Conservation (phyloP, 2,113 vertebrate species). For the Ochotona princeps region DNA sequence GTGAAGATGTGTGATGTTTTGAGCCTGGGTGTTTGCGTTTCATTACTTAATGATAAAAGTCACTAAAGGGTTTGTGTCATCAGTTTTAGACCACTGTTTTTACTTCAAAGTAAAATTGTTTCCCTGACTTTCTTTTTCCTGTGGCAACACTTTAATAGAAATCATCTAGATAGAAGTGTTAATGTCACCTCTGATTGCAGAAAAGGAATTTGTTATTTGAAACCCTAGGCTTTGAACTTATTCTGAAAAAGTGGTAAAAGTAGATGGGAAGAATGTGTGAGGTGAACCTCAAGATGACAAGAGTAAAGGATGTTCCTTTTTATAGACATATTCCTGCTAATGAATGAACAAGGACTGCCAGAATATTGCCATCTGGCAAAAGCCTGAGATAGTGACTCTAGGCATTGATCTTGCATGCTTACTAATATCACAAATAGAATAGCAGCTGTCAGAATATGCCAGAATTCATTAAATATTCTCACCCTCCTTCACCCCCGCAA, state of each 20-base stretch:
- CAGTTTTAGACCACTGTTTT: conserved; percentile 32
- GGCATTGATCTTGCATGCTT: background rate
- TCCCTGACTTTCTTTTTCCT: conserved; percentile 14
- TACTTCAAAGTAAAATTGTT: conserved; percentile 56
- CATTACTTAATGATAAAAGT: conserved; percentile 47
- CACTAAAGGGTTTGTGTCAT: conserved; percentile 31
- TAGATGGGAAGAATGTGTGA: background rate
- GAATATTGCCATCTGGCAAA: background rate
- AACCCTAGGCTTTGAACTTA: conserved; percentile 36
- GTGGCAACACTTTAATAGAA: conserved; percentile 35
- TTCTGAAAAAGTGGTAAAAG: conserved; percentile 29
- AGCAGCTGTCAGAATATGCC: background rate
- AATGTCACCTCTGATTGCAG: background rate
- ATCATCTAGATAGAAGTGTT: conserved; percentile 39
- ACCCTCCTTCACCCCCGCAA: background rate
- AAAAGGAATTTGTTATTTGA: conserved; percentile 9
- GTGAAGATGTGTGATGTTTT: conserved; percentile 48
- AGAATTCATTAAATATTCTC: conserved; percentile 6
- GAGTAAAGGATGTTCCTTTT: background rate
- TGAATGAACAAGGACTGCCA: background rate
- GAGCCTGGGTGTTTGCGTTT: conserved; percentile 41
- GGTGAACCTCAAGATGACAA: conserved; percentile 4
- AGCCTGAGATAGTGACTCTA: background rate
- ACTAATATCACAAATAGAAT: background rate
- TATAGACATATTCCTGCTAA: background rate